phyloP scores from a whole-genome alignment of 2,113 vertebrate genomes.

The Australoheros scitulus region DNA sequence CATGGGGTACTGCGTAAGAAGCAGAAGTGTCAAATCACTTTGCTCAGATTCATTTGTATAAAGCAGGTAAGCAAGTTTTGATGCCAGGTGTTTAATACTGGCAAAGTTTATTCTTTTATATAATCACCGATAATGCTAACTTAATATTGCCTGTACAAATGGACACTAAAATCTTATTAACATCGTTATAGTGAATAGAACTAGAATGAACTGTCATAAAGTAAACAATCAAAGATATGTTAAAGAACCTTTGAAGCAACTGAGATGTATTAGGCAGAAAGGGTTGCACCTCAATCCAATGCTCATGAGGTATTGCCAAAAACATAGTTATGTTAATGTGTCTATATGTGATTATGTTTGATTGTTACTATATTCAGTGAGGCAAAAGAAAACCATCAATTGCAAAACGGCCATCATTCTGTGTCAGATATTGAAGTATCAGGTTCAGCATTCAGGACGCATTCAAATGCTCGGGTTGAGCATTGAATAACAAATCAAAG shows the following conservation, averaged over 20 bases:
- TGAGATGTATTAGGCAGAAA: not conserved
- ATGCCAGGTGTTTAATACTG: not conserved
- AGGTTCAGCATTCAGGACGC: conserved; percentile 14
- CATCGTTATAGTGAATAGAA: not conserved
- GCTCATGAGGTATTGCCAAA: not conserved
- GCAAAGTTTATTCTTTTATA: not conserved
- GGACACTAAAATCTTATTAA: not conserved
- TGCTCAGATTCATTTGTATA: too few species aligned
- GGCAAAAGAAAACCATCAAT: conserved; percentile 6
- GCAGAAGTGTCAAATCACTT: too few species aligned
- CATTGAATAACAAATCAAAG: conserved; percentile 21
- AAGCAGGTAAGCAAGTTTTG: not conserved
- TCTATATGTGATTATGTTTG: not conserved
- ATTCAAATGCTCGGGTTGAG: conserved; percentile 59
- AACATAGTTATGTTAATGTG: not conserved
- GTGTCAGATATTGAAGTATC: conserved; percentile 18
- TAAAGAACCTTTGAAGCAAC: not conserved
- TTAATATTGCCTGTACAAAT: not conserved
- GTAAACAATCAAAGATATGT: not conserved
- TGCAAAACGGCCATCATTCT: not conserved
- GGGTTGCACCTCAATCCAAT: not conserved
- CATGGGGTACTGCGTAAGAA: too few species aligned
- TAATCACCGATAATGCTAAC: not conserved
- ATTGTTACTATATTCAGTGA: not conserved
- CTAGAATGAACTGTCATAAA: not conserved